Evolutionary conservation across 1,140 invertebrate genomes (phyloP).

Genomic region (Archivesica marissinica): DNA sequence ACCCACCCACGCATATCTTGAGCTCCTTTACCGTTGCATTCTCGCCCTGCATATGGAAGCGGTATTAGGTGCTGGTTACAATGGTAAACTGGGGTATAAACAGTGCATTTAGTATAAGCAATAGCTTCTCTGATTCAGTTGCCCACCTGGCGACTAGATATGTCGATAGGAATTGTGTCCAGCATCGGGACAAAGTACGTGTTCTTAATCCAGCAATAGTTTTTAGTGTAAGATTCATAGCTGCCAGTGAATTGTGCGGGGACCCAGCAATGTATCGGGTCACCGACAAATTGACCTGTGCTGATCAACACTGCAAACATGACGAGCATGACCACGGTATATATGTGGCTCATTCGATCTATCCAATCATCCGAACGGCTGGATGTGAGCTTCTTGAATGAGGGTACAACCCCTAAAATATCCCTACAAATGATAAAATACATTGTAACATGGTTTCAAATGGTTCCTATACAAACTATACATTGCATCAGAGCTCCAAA

Average conservation of each 20-base stretch:
- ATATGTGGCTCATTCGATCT: slow-evolving; percentile 76
- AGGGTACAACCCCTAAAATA: slow-evolving; percentile 71
- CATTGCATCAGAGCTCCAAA: too few species aligned
- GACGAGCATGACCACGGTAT: slow-evolving; percentile 74
- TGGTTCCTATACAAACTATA: too few species aligned
- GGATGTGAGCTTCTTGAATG: slow-evolving; percentile 71
- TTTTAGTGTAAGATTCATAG: slow-evolving; percentile 77
- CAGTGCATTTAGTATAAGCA: too few species aligned
- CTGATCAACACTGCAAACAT: slow-evolving; percentile 76
- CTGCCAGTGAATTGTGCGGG: slow-evolving; percentile 78
- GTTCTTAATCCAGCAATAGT: slow-evolving; percentile 84
- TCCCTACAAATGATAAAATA: slow-evolving; percentile 66
- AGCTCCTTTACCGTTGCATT: too few species aligned
- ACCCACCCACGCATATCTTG: too few species aligned
- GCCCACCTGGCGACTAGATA: slow-evolving; percentile 9
- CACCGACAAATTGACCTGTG: slow-evolving; percentile 81
- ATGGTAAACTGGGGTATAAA: too few species aligned
- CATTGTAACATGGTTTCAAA: neutral
- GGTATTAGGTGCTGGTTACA: too few species aligned
- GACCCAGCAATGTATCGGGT: slow-evolving; percentile 81
- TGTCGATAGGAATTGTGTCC: slow-evolving; percentile 80
- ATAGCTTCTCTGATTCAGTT: too few species aligned
- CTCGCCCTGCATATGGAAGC: too few species aligned
- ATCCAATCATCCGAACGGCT: slow-evolving; percentile 76
- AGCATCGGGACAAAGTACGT: slow-evolving; percentile 85